Evolutionary conservation across 2,888 invertebrate genomes (phyloP).

Genomic region (Ichneumon xanthorius): DNA sequence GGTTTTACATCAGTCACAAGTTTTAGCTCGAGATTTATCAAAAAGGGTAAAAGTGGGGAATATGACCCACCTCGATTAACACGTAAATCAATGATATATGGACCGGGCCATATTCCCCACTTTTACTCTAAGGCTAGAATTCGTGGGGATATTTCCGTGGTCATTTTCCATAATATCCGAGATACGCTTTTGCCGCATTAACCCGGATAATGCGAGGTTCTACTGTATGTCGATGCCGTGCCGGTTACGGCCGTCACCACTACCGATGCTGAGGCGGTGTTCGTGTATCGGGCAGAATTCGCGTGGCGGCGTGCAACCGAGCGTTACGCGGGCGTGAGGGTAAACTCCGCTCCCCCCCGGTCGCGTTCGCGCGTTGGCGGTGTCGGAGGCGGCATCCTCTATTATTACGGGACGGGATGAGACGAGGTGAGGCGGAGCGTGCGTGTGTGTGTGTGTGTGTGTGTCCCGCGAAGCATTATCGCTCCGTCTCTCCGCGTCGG

Average conservation of each 20-base stretch:
- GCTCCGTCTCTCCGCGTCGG: conserved; percentile 10
- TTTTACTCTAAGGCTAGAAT: too few species aligned
- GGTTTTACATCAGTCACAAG: too few species aligned
- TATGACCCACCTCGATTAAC: too few species aligned
- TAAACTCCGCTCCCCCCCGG: conserved; percentile 18
- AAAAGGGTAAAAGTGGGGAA: too few species aligned
- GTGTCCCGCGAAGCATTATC: background rate
- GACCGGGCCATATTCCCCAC: too few species aligned
- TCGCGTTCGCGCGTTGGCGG: conserved; percentile 51
- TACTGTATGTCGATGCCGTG: background rate
- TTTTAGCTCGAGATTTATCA: too few species aligned
- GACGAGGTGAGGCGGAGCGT: conserved; percentile 25
- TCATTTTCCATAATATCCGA: background rate
- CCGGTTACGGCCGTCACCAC: conserved; percentile 2
- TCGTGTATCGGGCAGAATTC: conserved; percentile 52
- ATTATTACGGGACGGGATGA: conserved; percentile 71
- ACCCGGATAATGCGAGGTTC: background rate
- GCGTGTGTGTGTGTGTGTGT: background rate
- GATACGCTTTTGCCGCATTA: background rate
- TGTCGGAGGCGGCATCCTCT: conserved; percentile 63
- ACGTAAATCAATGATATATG: too few species aligned
- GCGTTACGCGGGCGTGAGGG: conserved; percentile 59
- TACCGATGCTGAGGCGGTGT: background rate
- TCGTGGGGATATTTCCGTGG: too few species aligned
- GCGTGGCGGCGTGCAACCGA: conserved; percentile 58